Conservation (phyloP, 2,888 invertebrate genomes). For the Atherix ibis region DNA sequence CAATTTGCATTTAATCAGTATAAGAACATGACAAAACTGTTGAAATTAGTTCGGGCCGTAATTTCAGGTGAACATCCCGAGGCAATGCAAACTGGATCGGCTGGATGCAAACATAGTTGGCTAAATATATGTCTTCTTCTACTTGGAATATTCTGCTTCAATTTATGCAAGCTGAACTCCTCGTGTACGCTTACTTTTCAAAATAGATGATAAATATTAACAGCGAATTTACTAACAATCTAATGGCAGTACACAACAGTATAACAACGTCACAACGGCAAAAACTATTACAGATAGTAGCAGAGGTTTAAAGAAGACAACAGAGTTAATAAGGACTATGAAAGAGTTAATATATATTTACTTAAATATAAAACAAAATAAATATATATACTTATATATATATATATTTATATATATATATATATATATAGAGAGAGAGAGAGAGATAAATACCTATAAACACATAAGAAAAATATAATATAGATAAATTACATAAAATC, state of each 20-base stretch:
- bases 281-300: no score
- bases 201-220: constrained; percentile 6
- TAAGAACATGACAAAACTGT: constrained; percentile 22
- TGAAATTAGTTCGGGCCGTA: constrained; percentile 34
- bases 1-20: neutral
- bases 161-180: constrained; percentile 8
- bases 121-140: constrained; percentile 26
- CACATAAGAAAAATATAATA: no score
- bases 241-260: neutral
- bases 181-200: neutral
- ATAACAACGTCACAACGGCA: neutral
- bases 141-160: constrained; percentile 22
- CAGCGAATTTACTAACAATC: no score
- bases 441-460: no score
- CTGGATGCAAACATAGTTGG: constrained; percentile 33
- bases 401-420: no score
- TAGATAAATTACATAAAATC: no score
- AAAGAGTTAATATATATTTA: no score
- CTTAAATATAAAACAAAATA: no score
- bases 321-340: no score
- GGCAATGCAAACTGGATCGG: constrained; percentile 34
- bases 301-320: no score
- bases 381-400: no score
- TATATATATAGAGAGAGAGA: no score
- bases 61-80: constrained; percentile 36